Base-by-base conservation (phyloP, 1,140 invertebrate genomes). In the Cylas formicarius region DNA sequence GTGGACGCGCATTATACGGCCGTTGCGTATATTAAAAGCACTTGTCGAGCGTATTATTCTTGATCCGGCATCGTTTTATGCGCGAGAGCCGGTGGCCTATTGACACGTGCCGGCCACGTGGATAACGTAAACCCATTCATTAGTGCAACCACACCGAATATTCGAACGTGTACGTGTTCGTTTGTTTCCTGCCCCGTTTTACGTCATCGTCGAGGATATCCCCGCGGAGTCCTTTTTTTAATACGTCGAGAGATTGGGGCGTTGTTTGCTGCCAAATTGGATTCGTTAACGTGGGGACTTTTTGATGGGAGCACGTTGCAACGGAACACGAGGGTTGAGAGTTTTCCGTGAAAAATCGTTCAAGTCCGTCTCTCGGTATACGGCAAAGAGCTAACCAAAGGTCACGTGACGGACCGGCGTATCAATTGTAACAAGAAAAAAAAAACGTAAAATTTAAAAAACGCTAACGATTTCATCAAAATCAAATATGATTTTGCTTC, bases 121-220 rank as follows among this genome's bases (percentile, higher is more conserved):
- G 48, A 49, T 45, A 54, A 56, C 55, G 58, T 63, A 63, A 63
- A 63, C 61, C 57, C 54, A 60, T 63, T 63, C 61, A 63, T 63
- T 63, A 63, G 57, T 52, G 61, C 61, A 61, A 62, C 62, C 62
- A 55, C 60, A 62, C 60, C 45, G 60, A 62, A 62, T 58, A 60
- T 57, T 55, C 55, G 51, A 49, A 49, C 53, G 35, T 39, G 40
- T 37, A 13, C 36, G 20, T 39, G 38, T 42, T 39, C 33, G 37
- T 52, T 42, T 48, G 39, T 40, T 41, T 41, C 42, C 33, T 27
- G 28, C 42, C 36, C 35, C 37, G 39, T 41, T 33, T 44, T 37
- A 33, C 27, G 31, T 31, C 29, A 39, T 40, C 44, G 50, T 52
- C 45, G 44, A 48, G 43, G 41, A 33, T 44, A 35, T 18, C 9